Evolutionary conservation across 2,113 vertebrate genomes (phyloP).

Genomic region (Emydura subglobosa): DNA sequence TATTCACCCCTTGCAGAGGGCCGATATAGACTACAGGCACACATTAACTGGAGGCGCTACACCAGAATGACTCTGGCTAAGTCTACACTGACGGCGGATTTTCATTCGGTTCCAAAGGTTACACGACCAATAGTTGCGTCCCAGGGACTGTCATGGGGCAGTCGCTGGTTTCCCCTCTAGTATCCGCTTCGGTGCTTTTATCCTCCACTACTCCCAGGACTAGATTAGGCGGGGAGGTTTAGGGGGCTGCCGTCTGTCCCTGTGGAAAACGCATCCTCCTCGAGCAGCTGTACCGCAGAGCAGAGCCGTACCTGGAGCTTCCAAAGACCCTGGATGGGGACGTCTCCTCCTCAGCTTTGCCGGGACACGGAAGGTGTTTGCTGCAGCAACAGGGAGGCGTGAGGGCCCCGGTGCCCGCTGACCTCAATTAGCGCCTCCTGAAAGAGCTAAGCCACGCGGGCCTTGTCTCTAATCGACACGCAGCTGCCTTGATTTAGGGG

Average conservation of each 20-base stretch:
- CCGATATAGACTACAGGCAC: too few species aligned
- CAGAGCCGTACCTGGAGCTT: too few species aligned
- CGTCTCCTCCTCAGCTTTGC: not conserved
- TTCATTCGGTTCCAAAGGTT: too few species aligned
- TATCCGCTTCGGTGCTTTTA: not conserved
- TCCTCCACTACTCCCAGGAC: not conserved
- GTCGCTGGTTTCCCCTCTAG: not conserved
- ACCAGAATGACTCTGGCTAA: too few species aligned
- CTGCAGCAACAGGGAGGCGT: not conserved
- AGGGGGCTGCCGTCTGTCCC: not conserved
- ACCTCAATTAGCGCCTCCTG: not conserved
- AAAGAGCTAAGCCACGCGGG: conserved; percentile 4
- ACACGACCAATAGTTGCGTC: too few species aligned
- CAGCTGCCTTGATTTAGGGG: not conserved
- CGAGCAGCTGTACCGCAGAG: not conserved
- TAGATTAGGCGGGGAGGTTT: not conserved
- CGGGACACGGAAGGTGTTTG: not conserved
- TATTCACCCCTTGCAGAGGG: too few species aligned
- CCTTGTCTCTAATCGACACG: conserved; percentile 11
- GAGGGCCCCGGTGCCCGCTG: not conserved
- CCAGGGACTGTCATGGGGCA: not conserved
- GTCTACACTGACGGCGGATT: too few species aligned
- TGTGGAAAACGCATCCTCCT: not conserved
- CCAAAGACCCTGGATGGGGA: too few species aligned
- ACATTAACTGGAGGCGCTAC: too few species aligned